Evolutionary conservation across 1,140 invertebrate species (phyloP), one percentile per base, ranked within the genome.

Genomic region (Pararge aegeria): DNA sequence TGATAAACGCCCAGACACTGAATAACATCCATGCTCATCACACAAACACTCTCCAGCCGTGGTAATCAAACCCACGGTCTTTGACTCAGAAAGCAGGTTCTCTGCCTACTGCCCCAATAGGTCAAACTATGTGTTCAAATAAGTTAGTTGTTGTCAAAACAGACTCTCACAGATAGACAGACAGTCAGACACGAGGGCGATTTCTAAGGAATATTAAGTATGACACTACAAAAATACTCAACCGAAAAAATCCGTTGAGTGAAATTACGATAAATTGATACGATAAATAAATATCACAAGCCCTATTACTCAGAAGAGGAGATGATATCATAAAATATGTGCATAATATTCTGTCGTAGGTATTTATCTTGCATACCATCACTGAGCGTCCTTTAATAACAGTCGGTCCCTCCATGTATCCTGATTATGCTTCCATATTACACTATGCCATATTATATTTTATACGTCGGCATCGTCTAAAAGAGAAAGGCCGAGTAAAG

Each of bases 351-450:
- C 49, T 37, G 51, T 30, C n/a, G n/a, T n/a, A n/a, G 18, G 52
- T 55, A 42, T 66, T 59, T 62, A 59, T 66, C 52, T 66, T 20
- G 52, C 51, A 53, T 48, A 40, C 30, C 55, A 55, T 49, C 51
- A 58, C 62, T 51, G 52, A 55, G 10, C 42, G 42, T 61, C 57
- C 62, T 59, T 70, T 68, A 73, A 70, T 70, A 73, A 70, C 64
- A 50, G 27, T 29, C 48, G 10, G 21, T 27, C 62, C 51, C 42
- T 46, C 10, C 42, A 20, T 46, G 16, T 20, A 46, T 46, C 55
- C 44, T 29, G 27, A 50, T 50, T 50, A 29, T 16, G 24, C 48
- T 29, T 4, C 19, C 48, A 50, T 50, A 50, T 29, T 29, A 50
- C 48, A 12, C 16, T 50, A 19, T 20, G 16, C 18, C 15, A 46